Evolutionary conservation across 2,797 vertebrate species (phyloP).

Genomic region (Lepilemur ruficaudatus): DNA sequence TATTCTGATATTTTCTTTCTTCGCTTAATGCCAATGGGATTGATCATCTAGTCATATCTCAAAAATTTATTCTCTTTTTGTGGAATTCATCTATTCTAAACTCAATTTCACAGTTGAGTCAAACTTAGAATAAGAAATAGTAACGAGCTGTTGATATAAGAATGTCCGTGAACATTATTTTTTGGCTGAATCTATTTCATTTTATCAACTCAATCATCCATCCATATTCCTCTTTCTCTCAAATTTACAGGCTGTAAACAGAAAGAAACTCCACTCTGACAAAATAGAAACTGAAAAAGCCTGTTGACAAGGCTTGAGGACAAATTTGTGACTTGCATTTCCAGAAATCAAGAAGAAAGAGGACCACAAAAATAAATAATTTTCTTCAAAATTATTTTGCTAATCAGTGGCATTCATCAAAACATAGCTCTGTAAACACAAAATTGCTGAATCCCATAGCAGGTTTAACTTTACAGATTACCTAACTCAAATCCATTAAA

Average conservation of each 20-base stretch:
- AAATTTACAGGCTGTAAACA: neutral
- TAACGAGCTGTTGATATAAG: neutral
- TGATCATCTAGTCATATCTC: neutral
- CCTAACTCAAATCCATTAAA: neutral
- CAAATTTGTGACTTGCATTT: conserved; percentile 9
- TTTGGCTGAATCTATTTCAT: neutral
- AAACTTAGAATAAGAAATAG: neutral
- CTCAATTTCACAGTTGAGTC: conserved; percentile 45
- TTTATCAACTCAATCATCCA: neutral
- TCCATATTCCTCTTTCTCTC: neutral
- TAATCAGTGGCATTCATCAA: neutral
- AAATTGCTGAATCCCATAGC: neutral
- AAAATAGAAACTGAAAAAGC: neutral
- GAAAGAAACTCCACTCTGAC: neutral
- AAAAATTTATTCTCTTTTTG: neutral
- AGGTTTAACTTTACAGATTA: neutral
- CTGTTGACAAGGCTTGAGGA: neutral
- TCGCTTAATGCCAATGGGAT: neutral
- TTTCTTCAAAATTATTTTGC: neutral
- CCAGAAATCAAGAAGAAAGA: neutral
- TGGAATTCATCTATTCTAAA: neutral
- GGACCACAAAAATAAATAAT: neutral
- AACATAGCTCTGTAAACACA: neutral
- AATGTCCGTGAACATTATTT: neutral
- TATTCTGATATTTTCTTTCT: neutral